Evolutionary conservation across 2,888 invertebrate species (phyloP), one percentile per base, ranked within the genome.

Genomic region (Trichogramma evanescens): DNA sequence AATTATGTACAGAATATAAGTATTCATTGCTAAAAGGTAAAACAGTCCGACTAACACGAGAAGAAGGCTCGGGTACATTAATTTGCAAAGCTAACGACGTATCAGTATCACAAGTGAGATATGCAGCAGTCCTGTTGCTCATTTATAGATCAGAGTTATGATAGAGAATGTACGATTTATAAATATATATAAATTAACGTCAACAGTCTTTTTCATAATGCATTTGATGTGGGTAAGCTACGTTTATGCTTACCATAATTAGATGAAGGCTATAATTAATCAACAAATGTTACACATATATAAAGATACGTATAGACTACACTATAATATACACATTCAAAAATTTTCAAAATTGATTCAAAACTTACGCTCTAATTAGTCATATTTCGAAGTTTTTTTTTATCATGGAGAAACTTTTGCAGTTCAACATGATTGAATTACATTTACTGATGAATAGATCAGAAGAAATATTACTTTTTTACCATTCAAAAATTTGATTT

Each of bases 101-200:
- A 48, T 43, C 26, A 44, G 55, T 62, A 56, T 62, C 56, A 55
- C 53, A 58, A 62, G 49, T 55, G 10, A 62, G 39, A 58, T 53
- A 54, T 43, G 58, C 42, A 59, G 56, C 54, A 48, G 52, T 56
- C n/a, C 46, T 55, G 52, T 55, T 8, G 50, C 54, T 42, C 6
- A 58, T 58, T 56, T 54, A 40, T 26, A 53, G 42, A 52, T 13
- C 54, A 58, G 38, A 43, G 6, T 51, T 56, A 52, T 58, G 43
- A 50, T 56, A 49, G 55, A 44, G 58, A 58, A 41, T 55, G 50
- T 51, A 49, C 41, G 10, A 9, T 39, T 38, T 46, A 43, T 40
- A 10, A n/a, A 50, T 48, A 8, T 38, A n/a, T 13, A 3, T 56
- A 62, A 62, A 62, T 62, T 59, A 62, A 62, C 62, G 62, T 62